A percentile compares a stretch with the other conserved stretches of the same genome.
phyloP scores from a whole-genome alignment of 2,888 invertebrate genomes.

The Lamellibrachia satsuma region DNA sequence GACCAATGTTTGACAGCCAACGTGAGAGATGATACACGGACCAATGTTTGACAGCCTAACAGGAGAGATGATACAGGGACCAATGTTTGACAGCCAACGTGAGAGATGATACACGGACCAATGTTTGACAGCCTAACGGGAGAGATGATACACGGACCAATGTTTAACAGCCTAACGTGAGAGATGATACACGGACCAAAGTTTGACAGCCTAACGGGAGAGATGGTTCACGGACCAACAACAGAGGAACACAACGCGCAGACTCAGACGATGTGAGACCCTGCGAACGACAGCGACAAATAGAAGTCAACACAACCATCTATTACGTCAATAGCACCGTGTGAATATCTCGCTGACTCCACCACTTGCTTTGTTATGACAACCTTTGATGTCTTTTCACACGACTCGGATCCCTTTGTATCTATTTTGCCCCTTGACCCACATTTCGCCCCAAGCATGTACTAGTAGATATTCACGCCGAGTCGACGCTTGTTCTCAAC shows the following conservation, averaged over 20 bases:
- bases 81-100: neutral
- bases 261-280: neutral
- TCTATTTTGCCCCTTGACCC: neutral
- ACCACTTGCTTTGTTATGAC: neutral
- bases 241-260: neutral
- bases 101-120: neutral
- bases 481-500: neutral
- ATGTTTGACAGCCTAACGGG: neutral
- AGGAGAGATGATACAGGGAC: neutral
- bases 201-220: neutral
- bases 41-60: neutral
- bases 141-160: neutral
- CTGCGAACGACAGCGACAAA: neutral
- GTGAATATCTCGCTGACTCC: neutral
- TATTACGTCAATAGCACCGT: neutral
- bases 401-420: neutral
- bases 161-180: neutral
- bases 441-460: neutral
- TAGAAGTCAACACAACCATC: neutral
- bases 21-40: neutral
- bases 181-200: neutral
- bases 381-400: neutral
- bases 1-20: neutral
- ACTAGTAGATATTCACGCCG: neutral
- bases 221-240: neutral